Base-by-base conservation (phyloP, 2,113 vertebrate genomes). In the Hippocampus abdominalis region DNA sequence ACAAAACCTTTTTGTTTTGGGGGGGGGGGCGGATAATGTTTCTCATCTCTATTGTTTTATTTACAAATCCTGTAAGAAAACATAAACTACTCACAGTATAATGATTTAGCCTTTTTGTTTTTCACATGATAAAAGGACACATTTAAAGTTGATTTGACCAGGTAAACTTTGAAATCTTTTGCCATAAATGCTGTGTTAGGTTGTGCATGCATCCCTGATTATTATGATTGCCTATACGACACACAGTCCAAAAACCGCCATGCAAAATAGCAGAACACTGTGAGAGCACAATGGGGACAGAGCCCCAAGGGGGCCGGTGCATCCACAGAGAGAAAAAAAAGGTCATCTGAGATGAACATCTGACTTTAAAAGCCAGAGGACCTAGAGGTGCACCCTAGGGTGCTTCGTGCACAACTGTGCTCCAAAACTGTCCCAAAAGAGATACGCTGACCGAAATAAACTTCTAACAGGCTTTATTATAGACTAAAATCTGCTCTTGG, bases 301-400 rank as follows among this genome's bases (percentile, higher is more conserved):
- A 40, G 63, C 42, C 40, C 40, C 18, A 25, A 72, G 84, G 57
- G 74, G 51, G 69, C 59, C 66, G 65, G 76, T 73, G 76, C 78
- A 83, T 83, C 66, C 79, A 76, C 6, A 83, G 68, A 81, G 76
- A 23, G 27, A 64, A 46, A 64, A 75, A n/a, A 66, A 74, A 74
- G 73, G 76, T 74, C 71, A 78, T 77, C 85, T 42, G 72, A 73
- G 82, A 85, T 79, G 75, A 80, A 81, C 80, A 80, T 68, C 62
- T 69, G 77, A 76, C 73, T 77, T 63, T 71, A 80, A 74, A 65
- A 59, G 59, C 69, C 75, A 81, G 73, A 75, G 74, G 73, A 77
- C 68, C 75, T 62, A 1, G 60, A 66, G 77, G 75, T 62, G 46
- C 29, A 70, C 75, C 76, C 74, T 42, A 21, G 64, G 76, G 78